These are phyloP conservation scores for Onychomys arenicola DNA, from an alignment of 2,797 vertebrate species.

Conservation along the genomic window DNA sequence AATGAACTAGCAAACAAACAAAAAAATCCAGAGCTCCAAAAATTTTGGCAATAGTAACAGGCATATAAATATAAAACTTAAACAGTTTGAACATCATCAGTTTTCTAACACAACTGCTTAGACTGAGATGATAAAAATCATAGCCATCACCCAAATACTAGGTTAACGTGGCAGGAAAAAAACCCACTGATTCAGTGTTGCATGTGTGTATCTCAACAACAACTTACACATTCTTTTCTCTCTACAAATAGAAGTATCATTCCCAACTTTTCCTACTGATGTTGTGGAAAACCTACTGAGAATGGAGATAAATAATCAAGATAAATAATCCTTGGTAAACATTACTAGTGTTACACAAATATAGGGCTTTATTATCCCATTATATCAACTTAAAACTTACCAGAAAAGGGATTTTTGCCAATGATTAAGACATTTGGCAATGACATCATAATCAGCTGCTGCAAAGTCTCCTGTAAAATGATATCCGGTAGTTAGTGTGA, in stretches of 20 bases:
- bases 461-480: conserved; percentile 93
- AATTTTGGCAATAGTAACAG: not conserved
- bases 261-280: not conserved
- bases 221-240: conserved; percentile 50
- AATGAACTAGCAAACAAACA: not conserved
- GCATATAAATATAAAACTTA: not conserved
- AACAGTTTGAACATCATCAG: conserved; percentile 51
- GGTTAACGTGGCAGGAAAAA: not conserved
- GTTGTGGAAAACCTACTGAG: conserved; percentile 1
- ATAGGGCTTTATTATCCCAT: conserved; percentile 14
- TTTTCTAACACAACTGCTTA: conserved; percentile 45
- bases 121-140: conserved; percentile 40
- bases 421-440: conserved; percentile 96
- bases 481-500: conserved; percentile 54
- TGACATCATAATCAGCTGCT: conserved; percentile 99
- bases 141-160: conserved; percentile 37
- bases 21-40: conserved; percentile 6
- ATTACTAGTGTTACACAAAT: not conserved
- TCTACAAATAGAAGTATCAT: conserved; percentile 28
- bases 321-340: conserved; percentile 34
- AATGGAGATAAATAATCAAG: conserved; percentile 39
- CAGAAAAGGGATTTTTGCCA: conserved; percentile 95
- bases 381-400: conserved; percentile 88
- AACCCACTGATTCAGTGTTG: not conserved
- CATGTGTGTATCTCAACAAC: not conserved